A percentile compares a stretch with the other conserved stretches of the same genome.
phyloP scores from a whole-genome alignment of 1,140 invertebrate species.

The Lasaia peninsularis region DNA sequence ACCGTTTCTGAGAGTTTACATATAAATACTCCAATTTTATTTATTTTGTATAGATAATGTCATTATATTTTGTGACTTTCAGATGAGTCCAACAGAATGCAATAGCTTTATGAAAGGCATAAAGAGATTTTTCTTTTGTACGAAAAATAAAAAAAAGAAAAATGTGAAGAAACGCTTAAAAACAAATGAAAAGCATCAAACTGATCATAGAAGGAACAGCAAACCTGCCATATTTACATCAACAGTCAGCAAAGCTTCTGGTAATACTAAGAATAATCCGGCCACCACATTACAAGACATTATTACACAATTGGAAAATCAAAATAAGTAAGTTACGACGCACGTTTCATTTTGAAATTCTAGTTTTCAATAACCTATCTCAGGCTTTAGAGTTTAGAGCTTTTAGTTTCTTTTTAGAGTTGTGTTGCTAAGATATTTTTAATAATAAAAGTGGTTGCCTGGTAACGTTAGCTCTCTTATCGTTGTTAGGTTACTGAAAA shows the following conservation, averaged over 20 bases:
- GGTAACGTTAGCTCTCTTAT: no score
- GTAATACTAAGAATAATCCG: slow-evolving; percentile 55
- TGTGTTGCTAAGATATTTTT: no score
- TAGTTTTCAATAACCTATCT: no score
- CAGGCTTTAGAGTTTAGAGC: no score
- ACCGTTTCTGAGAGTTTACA: no score
- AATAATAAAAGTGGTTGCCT: no score
- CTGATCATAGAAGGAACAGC: slow-evolving; percentile 35
- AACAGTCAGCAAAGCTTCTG: slow-evolving; percentile 70
- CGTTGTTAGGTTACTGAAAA: no score
- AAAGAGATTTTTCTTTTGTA: slow-evolving; percentile 65
- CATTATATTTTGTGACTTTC: slow-evolving; percentile 13
- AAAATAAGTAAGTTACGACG: slow-evolving; percentile 74
- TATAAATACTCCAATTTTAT: no score
- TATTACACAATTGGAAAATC: slow-evolving; percentile 79
- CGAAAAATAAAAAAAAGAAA: slow-evolving; percentile 57
- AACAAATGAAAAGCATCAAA: slow-evolving; percentile 29
- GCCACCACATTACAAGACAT: slow-evolving; percentile 78
- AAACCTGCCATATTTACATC: slow-evolving; percentile 65
- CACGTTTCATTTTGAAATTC: slow-evolving; percentile 8
- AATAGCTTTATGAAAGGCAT: slow-evolving; percentile 59
- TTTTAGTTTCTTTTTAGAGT: no score
- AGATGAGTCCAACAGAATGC: slow-evolving; percentile 57
- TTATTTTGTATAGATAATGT: no score
- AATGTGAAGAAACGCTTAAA: slow-evolving; percentile 38